Base-by-base conservation (phyloP, 1,140 invertebrate species). In the Dermatophagoides farinae region DNA sequence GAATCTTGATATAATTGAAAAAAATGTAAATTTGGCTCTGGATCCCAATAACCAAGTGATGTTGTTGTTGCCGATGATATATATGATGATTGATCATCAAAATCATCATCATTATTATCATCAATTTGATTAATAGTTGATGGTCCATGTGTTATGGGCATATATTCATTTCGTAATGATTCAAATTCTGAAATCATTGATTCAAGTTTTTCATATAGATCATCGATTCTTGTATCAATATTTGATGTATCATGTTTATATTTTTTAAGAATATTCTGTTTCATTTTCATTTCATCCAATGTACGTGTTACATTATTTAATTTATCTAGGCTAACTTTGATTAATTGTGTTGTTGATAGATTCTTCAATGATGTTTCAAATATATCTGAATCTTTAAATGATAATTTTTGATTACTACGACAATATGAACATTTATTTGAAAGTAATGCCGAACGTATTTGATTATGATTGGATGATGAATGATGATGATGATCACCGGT, bases 1-100 rank as follows among this genome's bases (percentile, higher is more conserved):
- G 57, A 25, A 23, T 64, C 43, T 44, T 60, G 64, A 41, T 64
- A 65, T 16, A 65, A 16, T 43, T 50, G 16, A 44, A 64, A 65
- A 46, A 65, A 65, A 39, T 64, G 62, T 12, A 65, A 11, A 62
- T 64, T 64, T 18, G 44, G 44, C 31, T 65, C 64, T 6, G 40
- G 40, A 52, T 65, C 64, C 59, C 31, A 65, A 57, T 55, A 65
- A 6, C 55, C 52, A 12, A 57, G 52, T 39, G 60, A 64, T 22
- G 50, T n/a, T 23, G 63, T 57, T n/a, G 62, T 61, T 39, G 60
- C 49, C 11, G 37, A 39, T 41, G 50, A 52, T 16, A 61, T n/a
- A 41, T 40, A 25, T 46, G 50, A 55, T 46, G 49, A 6, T 25
- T 46, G 25, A 49, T 49, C 57, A 40, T 61, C 49, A 14, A 61